Evolutionary conservation across 2,797 vertebrate species (phyloP).

Genomic region (Menidia menidia): DNA sequence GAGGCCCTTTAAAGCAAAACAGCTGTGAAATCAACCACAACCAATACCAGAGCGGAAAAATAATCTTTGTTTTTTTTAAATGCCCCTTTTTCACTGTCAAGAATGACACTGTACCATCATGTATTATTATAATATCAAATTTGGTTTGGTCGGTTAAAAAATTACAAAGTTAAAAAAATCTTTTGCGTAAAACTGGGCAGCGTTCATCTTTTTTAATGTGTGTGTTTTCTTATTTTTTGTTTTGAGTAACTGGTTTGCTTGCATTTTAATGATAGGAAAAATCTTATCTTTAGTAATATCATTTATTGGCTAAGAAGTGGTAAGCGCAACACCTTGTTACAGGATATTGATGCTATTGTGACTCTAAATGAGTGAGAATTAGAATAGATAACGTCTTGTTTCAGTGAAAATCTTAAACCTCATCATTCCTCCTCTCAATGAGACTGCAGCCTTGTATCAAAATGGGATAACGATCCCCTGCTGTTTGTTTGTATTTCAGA

Average conservation of each 20-base stretch:
- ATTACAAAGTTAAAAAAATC: too few relatives aligned
- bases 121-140: too few relatives aligned
- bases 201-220: constrained; percentile 7
- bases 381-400: constrained; percentile 57
- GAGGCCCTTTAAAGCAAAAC: too few relatives aligned
- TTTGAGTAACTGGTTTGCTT: constrained; percentile 1
- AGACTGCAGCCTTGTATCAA: constrained; percentile 67
- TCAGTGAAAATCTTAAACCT: constrained; percentile 56
- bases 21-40: too few relatives aligned
- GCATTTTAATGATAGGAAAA: constrained; percentile 26
- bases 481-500: constrained; percentile 83
- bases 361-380: constrained; percentile 62
- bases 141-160: too few relatives aligned
- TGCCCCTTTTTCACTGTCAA: too few relatives aligned
- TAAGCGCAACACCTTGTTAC: constrained; percentile 56
- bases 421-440: constrained; percentile 71
- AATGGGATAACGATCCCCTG: constrained; percentile 76
- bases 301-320: constrained; percentile 16
- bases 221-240: neutral
- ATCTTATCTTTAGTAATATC: constrained; percentile 19
- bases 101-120: too few relatives aligned
- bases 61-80: neutral
- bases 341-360: constrained; percentile 55
- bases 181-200: too few relatives aligned
- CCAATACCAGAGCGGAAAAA: too few relatives aligned